These are phyloP conservation scores for Heliothis subflexa DNA, from an alignment of 1,140 invertebrate species.

Conservation along the genomic window DNA sequence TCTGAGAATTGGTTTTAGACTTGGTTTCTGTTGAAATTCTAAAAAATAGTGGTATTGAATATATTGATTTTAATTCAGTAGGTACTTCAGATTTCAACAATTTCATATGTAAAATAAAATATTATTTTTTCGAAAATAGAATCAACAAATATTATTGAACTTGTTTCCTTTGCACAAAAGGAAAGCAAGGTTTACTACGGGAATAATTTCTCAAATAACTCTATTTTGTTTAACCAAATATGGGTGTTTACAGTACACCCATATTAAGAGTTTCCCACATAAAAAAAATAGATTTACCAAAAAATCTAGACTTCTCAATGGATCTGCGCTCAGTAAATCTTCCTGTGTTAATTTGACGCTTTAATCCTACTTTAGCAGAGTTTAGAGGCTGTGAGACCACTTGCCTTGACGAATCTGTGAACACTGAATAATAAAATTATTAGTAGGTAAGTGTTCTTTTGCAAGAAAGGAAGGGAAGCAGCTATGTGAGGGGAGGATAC, in stretches of 20 bases:
- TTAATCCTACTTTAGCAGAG: conserved; percentile 39
- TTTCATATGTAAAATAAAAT: background rate
- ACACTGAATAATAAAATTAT: conserved; percentile 63
- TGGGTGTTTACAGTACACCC: too few species aligned
- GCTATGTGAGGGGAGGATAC: too few species aligned
- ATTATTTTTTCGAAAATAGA: too few species aligned
- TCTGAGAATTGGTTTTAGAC: conserved; percentile 71
- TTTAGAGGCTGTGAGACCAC: conserved; percentile 68
- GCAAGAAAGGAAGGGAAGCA: too few species aligned
- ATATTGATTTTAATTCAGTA: conserved; percentile 22
- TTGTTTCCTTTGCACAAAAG: too few species aligned
- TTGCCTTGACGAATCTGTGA: conserved; percentile 75
- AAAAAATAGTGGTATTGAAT: conserved; percentile 31
- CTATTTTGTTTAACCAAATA: too few species aligned
- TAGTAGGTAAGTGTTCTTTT: background rate
- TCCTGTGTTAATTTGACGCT: conserved; percentile 58
- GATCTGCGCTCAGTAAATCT: conserved; percentile 63
- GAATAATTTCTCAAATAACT: too few species aligned
- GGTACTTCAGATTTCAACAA: background rate
- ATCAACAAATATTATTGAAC: too few species aligned
- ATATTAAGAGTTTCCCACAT: too few species aligned
- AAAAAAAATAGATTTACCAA: conserved; percentile 24
- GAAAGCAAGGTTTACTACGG: too few species aligned
- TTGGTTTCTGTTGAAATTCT: conserved; percentile 56
- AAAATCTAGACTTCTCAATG: conserved; percentile 51